Evolutionary conservation across 2,113 vertebrate species (phyloP).

Genomic region (Megaceryle torquata): DNA sequence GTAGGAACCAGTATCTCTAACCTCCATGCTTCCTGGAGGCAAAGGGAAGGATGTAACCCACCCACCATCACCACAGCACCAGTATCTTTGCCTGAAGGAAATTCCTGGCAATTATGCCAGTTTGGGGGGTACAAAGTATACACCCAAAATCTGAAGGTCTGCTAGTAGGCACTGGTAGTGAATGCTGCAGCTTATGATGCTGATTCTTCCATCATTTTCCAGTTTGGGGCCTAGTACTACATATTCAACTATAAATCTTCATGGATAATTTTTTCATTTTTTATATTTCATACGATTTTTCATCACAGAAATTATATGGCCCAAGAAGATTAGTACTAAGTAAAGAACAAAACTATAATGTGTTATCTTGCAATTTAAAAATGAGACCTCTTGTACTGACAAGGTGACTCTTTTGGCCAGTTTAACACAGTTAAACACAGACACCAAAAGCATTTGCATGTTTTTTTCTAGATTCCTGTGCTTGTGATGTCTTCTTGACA

Average conservation of each 20-base stretch:
- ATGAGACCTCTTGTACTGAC: background rate
- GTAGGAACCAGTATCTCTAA: background rate
- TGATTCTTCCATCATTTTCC: background rate
- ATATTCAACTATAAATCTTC: background rate
- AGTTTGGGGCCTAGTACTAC: rapidly evolving
- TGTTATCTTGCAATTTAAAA: background rate
- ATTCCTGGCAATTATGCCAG: background rate
- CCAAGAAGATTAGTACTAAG: background rate
- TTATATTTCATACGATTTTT: background rate
- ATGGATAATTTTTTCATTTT: background rate
- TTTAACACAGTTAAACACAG: background rate
- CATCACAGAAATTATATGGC: background rate
- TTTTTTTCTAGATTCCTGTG: background rate
- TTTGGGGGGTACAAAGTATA: background rate
- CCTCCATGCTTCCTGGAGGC: background rate
- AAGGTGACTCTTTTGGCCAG: background rate
- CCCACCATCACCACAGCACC: background rate
- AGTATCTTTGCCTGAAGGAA: background rate
- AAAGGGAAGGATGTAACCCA: background rate
- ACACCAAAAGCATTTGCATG: background rate
- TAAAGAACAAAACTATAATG: background rate
- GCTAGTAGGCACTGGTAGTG: background rate
- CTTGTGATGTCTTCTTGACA: background rate
- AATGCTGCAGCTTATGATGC: rapidly evolving
- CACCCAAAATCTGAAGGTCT: background rate